A percentile compares a stretch with the other conserved stretches of the same genome.
Evolutionary conservation across 2,113 vertebrate species (phyloP).

Genomic region (Forbesichthys papilliferus): DNA sequence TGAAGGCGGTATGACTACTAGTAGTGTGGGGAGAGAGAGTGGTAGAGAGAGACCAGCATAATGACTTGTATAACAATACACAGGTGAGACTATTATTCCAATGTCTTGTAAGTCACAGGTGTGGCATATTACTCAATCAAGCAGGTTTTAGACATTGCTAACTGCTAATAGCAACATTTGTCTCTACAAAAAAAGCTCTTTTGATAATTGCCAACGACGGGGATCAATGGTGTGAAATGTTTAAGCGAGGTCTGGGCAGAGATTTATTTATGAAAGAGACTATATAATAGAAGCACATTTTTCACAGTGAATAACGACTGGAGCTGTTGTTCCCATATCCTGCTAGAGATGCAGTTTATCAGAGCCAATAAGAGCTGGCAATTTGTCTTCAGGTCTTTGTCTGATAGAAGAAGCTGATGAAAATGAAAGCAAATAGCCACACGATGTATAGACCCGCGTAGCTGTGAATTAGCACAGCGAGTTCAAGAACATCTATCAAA

Average conservation of each 20-base stretch:
- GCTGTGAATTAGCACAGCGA: constrained; percentile 47
- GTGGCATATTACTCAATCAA: constrained; percentile 45
- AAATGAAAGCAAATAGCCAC: constrained; percentile 61
- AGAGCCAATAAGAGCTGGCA: constrained; percentile 65
- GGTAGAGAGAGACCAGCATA: constrained; percentile 13
- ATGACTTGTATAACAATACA: constrained; percentile 9
- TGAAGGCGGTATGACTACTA: no score
- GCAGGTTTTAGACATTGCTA: constrained; percentile 30
- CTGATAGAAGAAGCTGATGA: constrained; percentile 70
- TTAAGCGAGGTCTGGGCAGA: constrained; percentile 41
- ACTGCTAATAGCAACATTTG: constrained; percentile 55
- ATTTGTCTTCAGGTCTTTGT: constrained; percentile 70
- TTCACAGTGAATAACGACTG: constrained; percentile 63
- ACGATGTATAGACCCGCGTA: constrained; percentile 42
- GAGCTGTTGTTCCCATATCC: constrained; percentile 61
- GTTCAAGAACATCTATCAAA: constrained; percentile 45
- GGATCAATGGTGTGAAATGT: constrained; percentile 66
- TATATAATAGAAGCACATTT: constrained; percentile 58
- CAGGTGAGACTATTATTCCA: constrained; percentile 14
- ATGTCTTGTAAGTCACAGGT: constrained; percentile 26
- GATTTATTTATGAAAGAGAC: constrained; percentile 67
- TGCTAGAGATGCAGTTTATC: constrained; percentile 62
- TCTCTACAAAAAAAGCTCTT: constrained; percentile 60
- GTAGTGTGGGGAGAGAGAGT: not conserved
- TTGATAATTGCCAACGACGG: constrained; percentile 60